phyloP scores from a whole-genome alignment of 2,797 vertebrate species.

The Mus spretus region DNA sequence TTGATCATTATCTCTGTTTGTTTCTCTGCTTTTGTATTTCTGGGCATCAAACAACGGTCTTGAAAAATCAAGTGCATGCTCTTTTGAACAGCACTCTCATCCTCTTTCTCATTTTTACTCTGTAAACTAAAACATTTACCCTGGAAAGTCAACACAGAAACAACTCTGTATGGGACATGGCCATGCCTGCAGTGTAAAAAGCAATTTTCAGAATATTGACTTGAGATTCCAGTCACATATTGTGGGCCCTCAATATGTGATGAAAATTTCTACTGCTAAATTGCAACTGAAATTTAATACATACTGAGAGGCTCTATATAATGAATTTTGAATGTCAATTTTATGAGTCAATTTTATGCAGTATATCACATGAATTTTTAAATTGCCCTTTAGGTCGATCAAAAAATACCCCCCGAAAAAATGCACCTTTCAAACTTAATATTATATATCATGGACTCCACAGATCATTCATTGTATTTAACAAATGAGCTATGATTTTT shows the following conservation, averaged over 20 bases:
- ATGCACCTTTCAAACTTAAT: constrained; percentile 33
- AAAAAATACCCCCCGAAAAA: background rate
- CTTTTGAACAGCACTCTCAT: background rate
- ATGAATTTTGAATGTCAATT: constrained; percentile 73
- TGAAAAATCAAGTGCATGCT: background rate
- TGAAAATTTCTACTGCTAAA: constrained; percentile 65
- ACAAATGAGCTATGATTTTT: constrained; percentile 30
- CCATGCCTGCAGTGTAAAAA: background rate
- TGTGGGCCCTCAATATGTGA: constrained; percentile 4
- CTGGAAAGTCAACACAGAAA: background rate
- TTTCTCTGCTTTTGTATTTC: background rate
- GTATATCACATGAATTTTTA: constrained; percentile 65
- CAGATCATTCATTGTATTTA: background rate
- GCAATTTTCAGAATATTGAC: background rate
- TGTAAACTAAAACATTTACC: background rate
- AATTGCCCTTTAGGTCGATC: constrained; percentile 46
- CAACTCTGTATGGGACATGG: background rate
- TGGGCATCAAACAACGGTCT: background rate
- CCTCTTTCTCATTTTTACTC: background rate
- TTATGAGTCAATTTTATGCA: constrained; percentile 53
- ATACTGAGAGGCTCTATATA: constrained; percentile 52
- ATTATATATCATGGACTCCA: constrained; percentile 22
- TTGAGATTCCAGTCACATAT: constrained; percentile 51
- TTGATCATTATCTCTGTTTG: background rate
- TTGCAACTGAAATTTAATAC: constrained; percentile 66